A percentile compares a stretch with the other conserved stretches of the same genome.
phyloP scores from a whole-genome alignment of 2,113 vertebrate species.

The Puffinus mauretanicus region DNA sequence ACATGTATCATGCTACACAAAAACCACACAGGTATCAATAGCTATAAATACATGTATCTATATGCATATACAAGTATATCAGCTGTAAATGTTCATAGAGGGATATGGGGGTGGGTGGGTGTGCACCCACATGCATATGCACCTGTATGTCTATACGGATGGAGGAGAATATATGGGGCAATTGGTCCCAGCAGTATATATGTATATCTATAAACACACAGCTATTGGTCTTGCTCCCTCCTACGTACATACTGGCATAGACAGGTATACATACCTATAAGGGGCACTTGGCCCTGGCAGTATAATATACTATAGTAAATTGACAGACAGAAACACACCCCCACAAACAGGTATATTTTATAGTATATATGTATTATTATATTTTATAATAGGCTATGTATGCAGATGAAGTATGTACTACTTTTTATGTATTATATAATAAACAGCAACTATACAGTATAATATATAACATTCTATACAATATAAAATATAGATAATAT shows the following conservation, averaged over 20 bases:
- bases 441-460: background rate
- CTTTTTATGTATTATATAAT: background rate
- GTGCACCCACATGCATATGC: background rate
- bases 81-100: background rate
- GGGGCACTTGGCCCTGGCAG: background rate
- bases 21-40: too few species aligned
- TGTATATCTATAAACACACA: background rate
- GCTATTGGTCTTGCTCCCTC: fast-evolving
- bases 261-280: fast-evolving
- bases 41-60: too few species aligned
- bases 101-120: too few species aligned
- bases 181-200: too few species aligned
- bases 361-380: background rate
- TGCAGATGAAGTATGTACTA: background rate
- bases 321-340: too few species aligned
- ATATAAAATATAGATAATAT: background rate
- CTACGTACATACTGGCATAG: background rate
- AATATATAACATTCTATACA: too few species aligned
- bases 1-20: fast-evolving
- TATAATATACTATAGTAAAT: too few species aligned
- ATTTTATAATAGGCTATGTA: background rate
- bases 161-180: background rate
- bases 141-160: background rate
- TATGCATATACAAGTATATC: background rate
- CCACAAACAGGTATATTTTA: too few species aligned